These are phyloP conservation scores for Nebria brevicollis DNA, from an alignment of 2,888 invertebrate species.

Conservation along the genomic window DNA sequence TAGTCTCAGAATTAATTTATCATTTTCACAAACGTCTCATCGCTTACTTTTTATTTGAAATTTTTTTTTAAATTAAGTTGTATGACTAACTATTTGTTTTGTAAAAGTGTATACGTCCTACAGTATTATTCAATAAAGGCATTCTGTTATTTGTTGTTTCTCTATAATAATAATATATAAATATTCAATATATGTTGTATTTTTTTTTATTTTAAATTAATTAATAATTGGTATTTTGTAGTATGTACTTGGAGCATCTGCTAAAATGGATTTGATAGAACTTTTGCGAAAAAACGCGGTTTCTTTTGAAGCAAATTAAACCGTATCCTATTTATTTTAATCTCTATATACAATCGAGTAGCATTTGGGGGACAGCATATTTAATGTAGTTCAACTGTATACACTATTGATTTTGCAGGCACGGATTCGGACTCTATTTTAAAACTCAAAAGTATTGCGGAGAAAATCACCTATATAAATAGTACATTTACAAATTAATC, in stretches of 20 bases:
- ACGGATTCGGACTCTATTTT: background rate
- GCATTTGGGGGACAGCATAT: background rate
- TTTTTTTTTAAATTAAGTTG: conserved; percentile 56
- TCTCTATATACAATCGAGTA: background rate
- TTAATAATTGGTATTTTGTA: conserved; percentile 43
- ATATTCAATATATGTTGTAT: conserved; percentile 40
- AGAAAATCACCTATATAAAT: too few relatives aligned
- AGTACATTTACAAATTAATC: background rate
- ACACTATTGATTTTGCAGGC: conserved; percentile 23
- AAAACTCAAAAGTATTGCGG: too few relatives aligned
- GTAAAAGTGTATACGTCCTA: conserved; percentile 64
- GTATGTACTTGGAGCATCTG: conserved; percentile 46
- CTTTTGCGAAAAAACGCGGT: background rate
- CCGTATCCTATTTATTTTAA: conserved; percentile 15
- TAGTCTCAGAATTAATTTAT: conserved; percentile 32
- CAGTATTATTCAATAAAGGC: conserved; percentile 64
- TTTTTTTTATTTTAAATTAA: conserved; percentile 15
- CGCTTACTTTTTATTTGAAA: conserved; percentile 42
- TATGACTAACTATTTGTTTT: conserved; percentile 59
- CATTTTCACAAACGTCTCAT: conserved; percentile 44
- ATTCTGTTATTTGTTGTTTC: conserved; percentile 64
- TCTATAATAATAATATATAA: conserved; percentile 52
- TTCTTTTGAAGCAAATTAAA: conserved; percentile 42
- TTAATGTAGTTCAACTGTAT: conserved; percentile 27
- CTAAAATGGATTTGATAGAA: conserved; percentile 23